Percentiles rank a stretch among this genome's conserved stretches.
phyloP scores from a whole-genome alignment of 2,888 invertebrate genomes.

The Uloborus plumipes region DNA sequence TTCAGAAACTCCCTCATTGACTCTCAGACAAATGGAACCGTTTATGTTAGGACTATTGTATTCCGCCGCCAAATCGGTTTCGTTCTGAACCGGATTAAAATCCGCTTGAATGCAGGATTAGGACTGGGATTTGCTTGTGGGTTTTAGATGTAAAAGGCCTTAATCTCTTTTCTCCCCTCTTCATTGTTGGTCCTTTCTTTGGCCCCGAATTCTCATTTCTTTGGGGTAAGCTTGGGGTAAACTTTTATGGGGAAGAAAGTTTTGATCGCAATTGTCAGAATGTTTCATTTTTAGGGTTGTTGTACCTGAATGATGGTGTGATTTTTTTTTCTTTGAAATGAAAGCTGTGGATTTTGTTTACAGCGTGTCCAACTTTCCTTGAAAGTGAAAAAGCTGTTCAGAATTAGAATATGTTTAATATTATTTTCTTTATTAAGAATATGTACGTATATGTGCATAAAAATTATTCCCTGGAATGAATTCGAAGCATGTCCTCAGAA shows the following conservation, averaged over 20 bases:
- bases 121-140: constrained; percentile 52
- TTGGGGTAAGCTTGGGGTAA: no score
- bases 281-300: constrained; percentile 18
- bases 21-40: constrained; percentile 54
- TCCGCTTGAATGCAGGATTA: constrained; percentile 45
- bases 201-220: no score
- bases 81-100: constrained; percentile 43
- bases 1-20: constrained; percentile 25
- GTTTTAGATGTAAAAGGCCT: constrained; percentile 49
- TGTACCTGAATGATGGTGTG: background rate
- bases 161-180: constrained; percentile 28
- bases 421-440: no score
- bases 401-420: no score
- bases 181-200: constrained; percentile 11
- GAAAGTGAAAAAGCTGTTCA: no score
- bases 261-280: constrained; percentile 38
- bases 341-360: no score
- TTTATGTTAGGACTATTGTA: constrained; percentile 57
- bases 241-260: background rate
- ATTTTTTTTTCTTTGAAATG: no score
- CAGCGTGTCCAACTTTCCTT: no score
- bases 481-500: no score
- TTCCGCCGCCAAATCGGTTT: constrained; percentile 37
- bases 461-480: no score
- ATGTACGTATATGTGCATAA: no score